Percentiles rank a stretch among this genome's conserved stretches.
Conservation (phyloP, 1,140 invertebrate genomes). For the Leptinotarsa texana region DNA sequence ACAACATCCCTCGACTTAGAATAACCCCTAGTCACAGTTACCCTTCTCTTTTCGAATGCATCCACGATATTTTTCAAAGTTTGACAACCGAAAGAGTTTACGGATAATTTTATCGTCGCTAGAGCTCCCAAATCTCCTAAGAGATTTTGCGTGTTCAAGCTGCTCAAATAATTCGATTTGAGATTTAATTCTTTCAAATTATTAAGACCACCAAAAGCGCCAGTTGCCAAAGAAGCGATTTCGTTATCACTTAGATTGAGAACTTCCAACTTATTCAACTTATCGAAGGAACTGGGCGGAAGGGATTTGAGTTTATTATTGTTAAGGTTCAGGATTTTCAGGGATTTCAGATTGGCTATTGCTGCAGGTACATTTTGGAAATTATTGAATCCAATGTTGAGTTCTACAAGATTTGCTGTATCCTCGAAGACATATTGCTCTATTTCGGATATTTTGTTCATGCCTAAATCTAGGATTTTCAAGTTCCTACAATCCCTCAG, state of each 20-base stretch:
- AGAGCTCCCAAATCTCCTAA: slow-evolving; percentile 18
- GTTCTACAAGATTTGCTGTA: slow-evolving; percentile 16
- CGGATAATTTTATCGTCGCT: slow-evolving; percentile 24
- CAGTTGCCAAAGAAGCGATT: slow-evolving; percentile 12
- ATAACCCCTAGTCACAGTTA: slow-evolving; percentile 23
- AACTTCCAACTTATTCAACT: slow-evolving; percentile 26
- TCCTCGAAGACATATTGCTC: slow-evolving; percentile 28
- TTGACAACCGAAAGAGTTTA: slow-evolving; percentile 34
- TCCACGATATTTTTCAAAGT: slow-evolving; percentile 19
- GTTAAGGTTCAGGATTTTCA: slow-evolving; percentile 29
- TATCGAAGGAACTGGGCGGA: slow-evolving; percentile 18
- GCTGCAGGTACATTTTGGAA: slow-evolving; percentile 25
- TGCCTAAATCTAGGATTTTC: slow-evolving; percentile 36
- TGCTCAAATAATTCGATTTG: slow-evolving; percentile 32
- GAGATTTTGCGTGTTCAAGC: slow-evolving; percentile 28
- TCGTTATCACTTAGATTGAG: slow-evolving; percentile 31
- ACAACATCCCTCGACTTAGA: slow-evolving; percentile 23
- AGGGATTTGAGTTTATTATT: slow-evolving; percentile 32
- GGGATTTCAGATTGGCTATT: slow-evolving; percentile 20
- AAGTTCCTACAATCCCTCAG: slow-evolving; percentile 28
- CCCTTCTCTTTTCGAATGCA: slow-evolving; percentile 22
- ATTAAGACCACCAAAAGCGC: slow-evolving; percentile 21
- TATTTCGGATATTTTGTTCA: slow-evolving; percentile 36
- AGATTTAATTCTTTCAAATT: slow-evolving; percentile 32
- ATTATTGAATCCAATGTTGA: slow-evolving; percentile 34